Percentiles rank a stretch among this genome's conserved stretches.
These are phyloP conservation scores for Tamandua tetradactyla DNA, from an alignment of 2,797 vertebrate genomes.

Conservation along the genomic window DNA sequence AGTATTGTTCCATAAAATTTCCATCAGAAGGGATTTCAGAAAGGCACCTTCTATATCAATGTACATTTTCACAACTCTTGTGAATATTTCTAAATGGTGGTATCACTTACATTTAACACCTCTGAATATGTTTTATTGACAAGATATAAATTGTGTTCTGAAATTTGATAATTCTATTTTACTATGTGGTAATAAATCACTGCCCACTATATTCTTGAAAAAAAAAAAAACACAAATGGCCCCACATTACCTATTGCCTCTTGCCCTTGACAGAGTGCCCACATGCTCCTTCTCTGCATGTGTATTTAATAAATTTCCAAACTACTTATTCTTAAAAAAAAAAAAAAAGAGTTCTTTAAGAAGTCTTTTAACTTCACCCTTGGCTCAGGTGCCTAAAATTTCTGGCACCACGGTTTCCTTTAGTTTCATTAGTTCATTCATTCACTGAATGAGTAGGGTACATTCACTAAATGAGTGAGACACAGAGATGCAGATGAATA, in stretches of 20 bases:
- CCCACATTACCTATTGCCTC: too few species aligned
- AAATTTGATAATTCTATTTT: constrained; percentile 54
- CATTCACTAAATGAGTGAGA: not conserved
- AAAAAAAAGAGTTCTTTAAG: not conserved
- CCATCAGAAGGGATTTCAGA: not conserved
- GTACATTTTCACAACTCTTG: not conserved
- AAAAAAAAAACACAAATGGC: too few species aligned
- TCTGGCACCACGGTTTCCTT: not conserved
- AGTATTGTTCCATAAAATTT: not conserved
- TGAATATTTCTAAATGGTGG: not conserved
- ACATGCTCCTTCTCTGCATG: too few species aligned
- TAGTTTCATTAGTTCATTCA: not conserved
- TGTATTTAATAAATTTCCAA: too few species aligned
- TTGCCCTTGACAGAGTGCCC: too few species aligned
- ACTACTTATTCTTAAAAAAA: too few species aligned
- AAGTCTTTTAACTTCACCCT: not conserved
- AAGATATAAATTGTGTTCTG: constrained; percentile 40
- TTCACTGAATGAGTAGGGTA: not conserved
- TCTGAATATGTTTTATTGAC: constrained; percentile 36
- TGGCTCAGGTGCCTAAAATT: not conserved
- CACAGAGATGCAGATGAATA: not conserved
- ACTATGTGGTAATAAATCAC: constrained; percentile 43
- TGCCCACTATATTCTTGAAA: not conserved
- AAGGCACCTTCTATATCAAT: not conserved
- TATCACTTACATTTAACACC: not conserved